Base-by-base conservation (phyloP, 2,113 vertebrate genomes). In the Gorsachius goisagi region DNA sequence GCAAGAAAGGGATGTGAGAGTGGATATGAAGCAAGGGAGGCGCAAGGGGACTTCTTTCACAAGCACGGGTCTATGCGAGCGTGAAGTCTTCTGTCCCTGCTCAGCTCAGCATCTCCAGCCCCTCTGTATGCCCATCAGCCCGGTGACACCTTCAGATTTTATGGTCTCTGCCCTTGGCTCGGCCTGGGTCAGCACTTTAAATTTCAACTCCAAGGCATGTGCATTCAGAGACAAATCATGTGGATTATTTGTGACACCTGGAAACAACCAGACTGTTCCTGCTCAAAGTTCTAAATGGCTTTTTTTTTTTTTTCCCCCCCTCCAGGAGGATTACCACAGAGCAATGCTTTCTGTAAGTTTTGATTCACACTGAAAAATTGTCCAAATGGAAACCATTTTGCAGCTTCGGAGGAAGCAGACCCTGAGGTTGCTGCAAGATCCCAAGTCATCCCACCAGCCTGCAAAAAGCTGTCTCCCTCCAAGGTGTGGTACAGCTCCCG, bases 351-450 rank as follows among this genome's bases (percentile, higher is more conserved):
- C 55, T 4, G 6, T 1, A 6, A 50, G 32, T 8, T 35, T 28
- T 16, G 35, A 33, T 41, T 45, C 47, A 23, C 21, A 1, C 19
- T 20, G n/a, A 41, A 39, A 39, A 52, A 24, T 2, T 3, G 21
- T 1, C 20, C 19, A 82, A 44, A 33, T 1, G 26, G 50, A 45
- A 77, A 8, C 4, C n/a, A 4, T 1, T 0, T 24, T 19, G 16
- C 56, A 35, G 26, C 67, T 44, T 23, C 17, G 30, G 37, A 41
- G 28, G 64, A 13, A 50, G 21, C 72, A 37, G 53, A 49, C 3
- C 35, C 59, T 6, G 59, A 17, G 10, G 33, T 6, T 15, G 0
- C 69, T 21, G 37, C 50, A 14, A 41, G 39, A 35, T 8, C 30
- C 11, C 32, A 16, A 3, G 9, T 1, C 6, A 0, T 52, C 35